Evolutionary conservation across 2,888 invertebrate species (phyloP).

Genomic region (Patella depressa): DNA sequence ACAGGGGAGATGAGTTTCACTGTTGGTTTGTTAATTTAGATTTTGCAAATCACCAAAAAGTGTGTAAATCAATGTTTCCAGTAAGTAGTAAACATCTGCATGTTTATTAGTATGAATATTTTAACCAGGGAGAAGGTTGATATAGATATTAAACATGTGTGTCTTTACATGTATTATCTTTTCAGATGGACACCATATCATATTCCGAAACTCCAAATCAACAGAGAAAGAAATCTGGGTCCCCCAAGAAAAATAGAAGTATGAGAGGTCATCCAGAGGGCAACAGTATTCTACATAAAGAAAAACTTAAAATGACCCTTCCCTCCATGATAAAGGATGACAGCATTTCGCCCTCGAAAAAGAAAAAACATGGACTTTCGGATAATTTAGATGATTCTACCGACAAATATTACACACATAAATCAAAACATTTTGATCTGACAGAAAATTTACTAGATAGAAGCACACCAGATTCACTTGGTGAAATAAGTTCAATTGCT

Average conservation of each 20-base stretch:
- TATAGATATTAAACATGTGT: too few relatives aligned
- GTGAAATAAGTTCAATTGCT: conserved; percentile 61
- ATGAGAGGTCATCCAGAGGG: conserved; percentile 57
- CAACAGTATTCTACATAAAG: conserved; percentile 50
- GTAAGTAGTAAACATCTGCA: too few relatives aligned
- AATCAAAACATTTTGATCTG: conserved; percentile 13
- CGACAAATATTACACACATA: conserved; percentile 18
- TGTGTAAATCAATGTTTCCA: too few relatives aligned
- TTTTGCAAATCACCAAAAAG: too few relatives aligned
- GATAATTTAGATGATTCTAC: conserved; percentile 26
- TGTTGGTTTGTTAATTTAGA: too few relatives aligned
- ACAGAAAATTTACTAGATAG: conserved; percentile 24
- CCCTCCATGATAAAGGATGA: conserved; percentile 42
- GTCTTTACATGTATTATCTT: too few relatives aligned
- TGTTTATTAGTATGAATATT: too few relatives aligned
- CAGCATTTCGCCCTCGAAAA: conserved; percentile 37
- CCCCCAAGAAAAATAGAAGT: conserved; percentile 36
- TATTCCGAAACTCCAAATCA: conserved; percentile 7
- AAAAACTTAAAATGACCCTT: conserved; percentile 37
- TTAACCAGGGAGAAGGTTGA: too few relatives aligned
- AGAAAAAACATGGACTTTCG: conserved; percentile 18
- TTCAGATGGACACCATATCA: not conserved
- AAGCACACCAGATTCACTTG: conserved; percentile 55
- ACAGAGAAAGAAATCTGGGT: conserved; percentile 14
- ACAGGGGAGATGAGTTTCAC: too few relatives aligned